These are phyloP conservation scores for Volucella bombylans DNA, from an alignment of 2,888 invertebrate genomes.

Conservation along the genomic window DNA sequence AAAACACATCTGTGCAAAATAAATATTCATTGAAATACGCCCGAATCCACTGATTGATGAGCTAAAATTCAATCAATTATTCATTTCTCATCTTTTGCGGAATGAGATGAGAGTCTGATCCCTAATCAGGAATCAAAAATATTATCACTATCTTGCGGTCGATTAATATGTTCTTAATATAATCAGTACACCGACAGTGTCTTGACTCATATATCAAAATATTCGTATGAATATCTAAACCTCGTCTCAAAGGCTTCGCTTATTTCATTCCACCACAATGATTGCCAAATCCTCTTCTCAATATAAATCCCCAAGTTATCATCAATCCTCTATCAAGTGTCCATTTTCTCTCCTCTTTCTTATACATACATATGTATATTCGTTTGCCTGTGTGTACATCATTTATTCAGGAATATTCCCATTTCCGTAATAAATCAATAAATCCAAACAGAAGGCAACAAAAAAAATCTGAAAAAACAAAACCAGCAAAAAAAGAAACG, in stretches of 20 bases:
- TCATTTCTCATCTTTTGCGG: slow-evolving; percentile 1
- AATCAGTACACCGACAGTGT: slow-evolving; percentile 36
- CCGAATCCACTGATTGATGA: slow-evolving; percentile 34
- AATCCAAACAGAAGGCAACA: slow-evolving; percentile 4
- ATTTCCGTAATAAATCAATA: slow-evolving; percentile 15
- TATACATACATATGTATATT: not conserved
- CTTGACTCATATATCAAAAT: slow-evolving; percentile 19
- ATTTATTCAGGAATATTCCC: slow-evolving; percentile 32
- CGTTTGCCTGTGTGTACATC: not conserved
- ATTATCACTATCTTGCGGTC: slow-evolving; percentile 1
- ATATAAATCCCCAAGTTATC: slow-evolving; percentile 44
- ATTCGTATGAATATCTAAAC: not conserved
- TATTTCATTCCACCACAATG: slow-evolving; percentile 10
- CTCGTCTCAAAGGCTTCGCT: slow-evolving; percentile 7
- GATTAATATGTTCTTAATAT: slow-evolving; percentile 43
- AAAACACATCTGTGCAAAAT: too few species aligned
- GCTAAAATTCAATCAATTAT: slow-evolving; percentile 14
- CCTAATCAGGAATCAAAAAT: slow-evolving; percentile 18
- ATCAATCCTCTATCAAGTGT: slow-evolving; percentile 57
- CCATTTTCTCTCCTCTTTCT: slow-evolving; percentile 7
- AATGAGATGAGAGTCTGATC: slow-evolving; percentile 2
- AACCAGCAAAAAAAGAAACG: not conserved
- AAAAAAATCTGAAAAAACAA: slow-evolving; percentile 6
- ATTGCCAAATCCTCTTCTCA: slow-evolving; percentile 12
- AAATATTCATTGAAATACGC: slow-evolving; percentile 3